Base-by-base conservation (phyloP, 2,888 invertebrate species). In the Hipparchia sbordonii region DNA sequence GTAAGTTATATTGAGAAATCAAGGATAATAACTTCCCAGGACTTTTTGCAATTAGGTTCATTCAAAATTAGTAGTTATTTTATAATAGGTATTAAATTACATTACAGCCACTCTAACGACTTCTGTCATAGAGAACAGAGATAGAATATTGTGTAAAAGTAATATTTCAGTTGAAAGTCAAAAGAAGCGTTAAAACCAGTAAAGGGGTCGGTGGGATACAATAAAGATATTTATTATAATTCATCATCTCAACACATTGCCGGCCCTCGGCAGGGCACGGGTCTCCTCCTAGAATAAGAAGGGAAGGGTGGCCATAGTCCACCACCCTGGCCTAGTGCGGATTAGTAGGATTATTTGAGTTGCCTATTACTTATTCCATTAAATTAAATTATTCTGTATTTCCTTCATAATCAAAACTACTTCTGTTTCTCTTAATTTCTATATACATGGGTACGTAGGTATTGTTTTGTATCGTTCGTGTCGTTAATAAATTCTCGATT, bases 351-450 rank as follows among this genome's bases (percentile, higher is more conserved):
- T 39, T 39, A 39, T 39, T 5, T 23, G 23, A 23, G 1, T 23
- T 23, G 23, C 23, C 23, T 23, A 23, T 23, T 39, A 39, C 39
- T 39, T 39, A 39, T 39, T 39, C 3, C 39, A 39, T 39, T 39
- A 39, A 23, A 39, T 39, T 39, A 39, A 39, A 39, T 39, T 39
- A 39, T 39, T 39, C 39, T 39, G 39, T 39, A 39, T 78, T 67
- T 8, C 69, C 67, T 62, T 54, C n/a, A 72, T 54, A 23, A 33
- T 65, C 65, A 33, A 65, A 51, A 56, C 45, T 77, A 45, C 84
- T 85, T 72, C 83, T 84, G 74, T 88, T 92, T 69, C 93, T 87
- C 77, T 84, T 88, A 45, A 93, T 91, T 83, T 93, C 92, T 1
- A 88, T 85, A 76, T 93, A 92, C 80, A 85, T 84, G 2, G 89